Evolutionary conservation across 2,113 vertebrate genomes (phyloP).

Genomic region (Jacana jacana): DNA sequence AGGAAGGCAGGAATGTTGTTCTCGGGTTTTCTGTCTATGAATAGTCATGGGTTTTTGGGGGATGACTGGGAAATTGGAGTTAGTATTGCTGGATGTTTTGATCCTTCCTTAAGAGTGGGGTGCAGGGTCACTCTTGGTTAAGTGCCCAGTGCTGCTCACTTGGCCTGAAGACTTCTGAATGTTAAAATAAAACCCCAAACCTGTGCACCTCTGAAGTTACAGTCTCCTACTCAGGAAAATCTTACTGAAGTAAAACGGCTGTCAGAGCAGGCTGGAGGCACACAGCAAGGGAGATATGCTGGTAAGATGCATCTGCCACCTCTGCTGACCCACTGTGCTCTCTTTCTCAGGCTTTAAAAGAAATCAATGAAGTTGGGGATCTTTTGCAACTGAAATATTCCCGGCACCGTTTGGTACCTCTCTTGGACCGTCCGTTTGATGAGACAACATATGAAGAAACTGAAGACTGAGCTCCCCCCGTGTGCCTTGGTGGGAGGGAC

Average conservation of each 20-base stretch:
- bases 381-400: slow-evolving; percentile 94
- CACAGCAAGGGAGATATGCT: not conserved
- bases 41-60: not conserved
- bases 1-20: not conserved
- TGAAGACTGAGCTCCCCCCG: slow-evolving; percentile 80
- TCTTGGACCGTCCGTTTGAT: slow-evolving; percentile 84
- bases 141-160: not conserved
- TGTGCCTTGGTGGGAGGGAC: slow-evolving; percentile 40
- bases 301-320: not conserved
- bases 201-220: not conserved
- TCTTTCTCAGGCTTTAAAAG: slow-evolving; percentile 82
- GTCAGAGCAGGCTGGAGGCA: not conserved
- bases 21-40: not conserved
- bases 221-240: not conserved
- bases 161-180: not conserved
- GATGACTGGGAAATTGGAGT: not conserved
- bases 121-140: not conserved
- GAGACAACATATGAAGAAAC: slow-evolving; percentile 90
- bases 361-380: slow-evolving; percentile 91
- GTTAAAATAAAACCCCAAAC: not conserved
- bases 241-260: not conserved
- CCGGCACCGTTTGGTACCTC: slow-evolving; percentile 79
- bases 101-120: not conserved
- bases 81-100: not conserved
- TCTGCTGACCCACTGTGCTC: slow-evolving; percentile 23